Evolutionary conservation across 2,113 vertebrate genomes (phyloP).

Genomic region (Alligator mississippiensis): DNA sequence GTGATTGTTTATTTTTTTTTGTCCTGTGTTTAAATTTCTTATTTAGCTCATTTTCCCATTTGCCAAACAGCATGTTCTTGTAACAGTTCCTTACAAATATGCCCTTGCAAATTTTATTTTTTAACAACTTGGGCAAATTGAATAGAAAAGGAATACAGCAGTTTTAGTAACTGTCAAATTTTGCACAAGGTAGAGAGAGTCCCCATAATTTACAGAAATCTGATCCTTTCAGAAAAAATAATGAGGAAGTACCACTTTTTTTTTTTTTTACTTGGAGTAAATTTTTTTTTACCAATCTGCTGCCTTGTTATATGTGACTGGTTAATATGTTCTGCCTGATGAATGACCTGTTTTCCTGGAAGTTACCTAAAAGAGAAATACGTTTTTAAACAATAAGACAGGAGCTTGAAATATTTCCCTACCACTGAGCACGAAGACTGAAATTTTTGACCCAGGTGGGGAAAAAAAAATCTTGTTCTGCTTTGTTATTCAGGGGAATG

Average conservation of each 20-base stretch:
- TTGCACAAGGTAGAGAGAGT: neutral
- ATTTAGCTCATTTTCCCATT: neutral
- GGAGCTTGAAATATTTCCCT: neutral
- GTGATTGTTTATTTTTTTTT: neutral
- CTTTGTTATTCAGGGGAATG: neutral
- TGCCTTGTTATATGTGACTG: constrained; percentile 6
- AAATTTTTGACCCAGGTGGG: neutral
- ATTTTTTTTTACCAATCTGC: neutral
- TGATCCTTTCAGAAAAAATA: rapidly evolving
- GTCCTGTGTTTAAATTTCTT: neutral
- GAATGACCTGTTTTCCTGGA: constrained; percentile 23
- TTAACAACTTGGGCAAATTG: neutral
- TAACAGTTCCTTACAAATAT: neutral
- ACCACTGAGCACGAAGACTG: neutral
- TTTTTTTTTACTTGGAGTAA: neutral
- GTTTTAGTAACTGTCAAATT: neutral
- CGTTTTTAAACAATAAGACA: neutral
- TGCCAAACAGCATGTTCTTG: neutral
- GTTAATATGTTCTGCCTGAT: neutral
- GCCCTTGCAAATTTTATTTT: neutral
- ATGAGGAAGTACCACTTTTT: neutral
- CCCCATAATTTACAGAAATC: neutral
- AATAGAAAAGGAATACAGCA: neutral
- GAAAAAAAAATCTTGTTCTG: neutral
- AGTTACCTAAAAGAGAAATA: neutral